Base-by-base conservation (phyloP, 2,113 vertebrate genomes). In the Eulacestoma nigropectus region DNA sequence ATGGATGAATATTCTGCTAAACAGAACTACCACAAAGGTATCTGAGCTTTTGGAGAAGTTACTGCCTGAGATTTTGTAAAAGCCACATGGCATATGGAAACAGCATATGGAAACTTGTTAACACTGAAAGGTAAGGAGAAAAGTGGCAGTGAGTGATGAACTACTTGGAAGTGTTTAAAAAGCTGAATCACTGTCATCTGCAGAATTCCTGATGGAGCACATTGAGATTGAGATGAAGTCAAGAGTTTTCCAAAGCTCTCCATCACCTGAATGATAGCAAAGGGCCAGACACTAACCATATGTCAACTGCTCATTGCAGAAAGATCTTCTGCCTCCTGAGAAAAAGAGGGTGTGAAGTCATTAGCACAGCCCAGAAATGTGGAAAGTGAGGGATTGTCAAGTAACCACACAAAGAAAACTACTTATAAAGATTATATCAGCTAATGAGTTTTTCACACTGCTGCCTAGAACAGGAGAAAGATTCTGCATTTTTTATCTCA, bases 131-230 rank as follows among this genome's bases (percentile, higher is more conserved):
- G 85, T 88, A 93, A 94, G 70, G 79, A 90, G 84, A 64, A 91
- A 94, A 92, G 93, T 92, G 90, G 64, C 88, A 77, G 87, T 93
- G 95, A 97, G 46, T 92, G 90, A 96, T 95, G 93, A 93, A 88
- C 92, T 86, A 81, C 75, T 87, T 92, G 90, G 72, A 96, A 96
- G 93, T 59, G 60, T 78, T 95, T 65, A 88, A 90, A 90, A 80
- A 87, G 82, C 90, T 93, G 95, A 93, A 88, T 85, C 85, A 78
- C 50, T 78, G 93, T 94, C 92, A 88, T 90, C 75, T 84, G 75
- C 82, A 81, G 90, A 93, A 96, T 92, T 96, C 90, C 93, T 93
- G 92, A 80, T 68, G 83, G 90, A 93, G 49, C 44, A 30, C 49
- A 26, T 25, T 35, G 29, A 95, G 83, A 95, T 11, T 90, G 94